Percentiles rank a stretch among this genome's conserved stretches.
phyloP scores from a whole-genome alignment of 2,113 vertebrate genomes.

The Maccullochella peelii region DNA sequence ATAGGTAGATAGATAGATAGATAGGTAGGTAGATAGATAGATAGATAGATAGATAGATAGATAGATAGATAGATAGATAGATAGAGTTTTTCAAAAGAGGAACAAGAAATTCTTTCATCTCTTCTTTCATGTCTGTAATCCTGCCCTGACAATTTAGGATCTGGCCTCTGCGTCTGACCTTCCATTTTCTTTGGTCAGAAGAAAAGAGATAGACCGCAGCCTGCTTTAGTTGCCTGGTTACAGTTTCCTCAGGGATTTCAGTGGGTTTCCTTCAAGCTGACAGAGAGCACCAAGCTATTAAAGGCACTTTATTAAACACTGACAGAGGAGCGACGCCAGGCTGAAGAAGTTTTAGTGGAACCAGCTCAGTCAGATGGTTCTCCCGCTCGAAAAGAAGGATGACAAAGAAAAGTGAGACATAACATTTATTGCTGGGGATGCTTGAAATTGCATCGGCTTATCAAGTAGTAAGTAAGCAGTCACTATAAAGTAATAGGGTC shows the following conservation, averaged over 20 bases:
- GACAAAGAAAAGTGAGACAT: background rate
- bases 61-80: background rate
- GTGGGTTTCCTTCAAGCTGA: conserved; percentile 55
- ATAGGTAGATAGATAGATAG: background rate
- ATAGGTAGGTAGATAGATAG: conserved; percentile 6
- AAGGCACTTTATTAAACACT: conserved; percentile 60
- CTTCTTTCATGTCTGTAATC: background rate
- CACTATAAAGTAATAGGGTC: background rate
- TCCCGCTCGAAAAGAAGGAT: background rate
- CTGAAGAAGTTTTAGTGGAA: conserved; percentile 12
- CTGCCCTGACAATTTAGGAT: conserved; percentile 31
- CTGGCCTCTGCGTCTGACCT: conserved; percentile 49
- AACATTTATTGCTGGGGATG: background rate
- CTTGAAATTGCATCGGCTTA: background rate
- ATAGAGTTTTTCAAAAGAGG: background rate
- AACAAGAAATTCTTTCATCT: background rate
- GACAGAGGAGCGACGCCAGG: conserved; percentile 2
- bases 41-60: conserved; percentile 5
- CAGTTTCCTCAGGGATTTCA: conserved; percentile 58
- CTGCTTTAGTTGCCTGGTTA: conserved; percentile 71
- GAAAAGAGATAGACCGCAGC: conserved; percentile 25
- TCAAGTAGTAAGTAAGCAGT: background rate
- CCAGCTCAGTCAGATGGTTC: background rate
- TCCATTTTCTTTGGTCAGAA: conserved; percentile 50
- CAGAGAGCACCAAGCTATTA: conserved; percentile 46